Base-by-base conservation (phyloP, 2,113 vertebrate species). In the Cygnus atratus region DNA sequence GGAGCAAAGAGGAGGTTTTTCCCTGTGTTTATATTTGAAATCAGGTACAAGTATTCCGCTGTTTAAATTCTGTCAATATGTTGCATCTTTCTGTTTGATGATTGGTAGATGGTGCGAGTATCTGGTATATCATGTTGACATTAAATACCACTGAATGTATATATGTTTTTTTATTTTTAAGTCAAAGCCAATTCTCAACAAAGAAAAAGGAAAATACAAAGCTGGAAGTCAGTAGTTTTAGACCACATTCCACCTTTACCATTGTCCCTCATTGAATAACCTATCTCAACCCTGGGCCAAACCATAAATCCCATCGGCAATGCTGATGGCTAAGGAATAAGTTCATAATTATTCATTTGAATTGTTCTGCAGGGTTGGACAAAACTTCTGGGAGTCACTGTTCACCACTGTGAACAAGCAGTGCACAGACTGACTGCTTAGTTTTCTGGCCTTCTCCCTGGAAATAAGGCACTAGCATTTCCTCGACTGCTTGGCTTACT, bases 31-130 rank as follows among this genome's bases (percentile, higher is more conserved):
- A n/a, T 58, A 70, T 48, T 73, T 90, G 73, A 93, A 87, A 95
- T 96, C 57, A 87, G 87, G 76, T 96, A 95, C 58, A 96, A 93
- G 33, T 80, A 86, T 73, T 86, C 73, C 92, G 68, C 59, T 46
- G 76, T 29, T 71, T 90, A 82, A 79, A 90, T 95, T 93, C 87
- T 78, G 58, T 43, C 74, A 93, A 46, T 39, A 77, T 65, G 58
- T 57, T 80, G 24, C 28, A 93, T 59, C 37, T 84, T 89, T 29
- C 59, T 83, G 4, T 83, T 96, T 86, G 14, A 79, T 95, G 94
- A 55, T 82, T 71, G 76, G 55, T 63, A 68, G 50, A 79, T 31
- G 75, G 35, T 7, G 17, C 13, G 14, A 3, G 10, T 39, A 59
- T 82, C 73, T 39, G 52, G 61, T 26, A 31, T n/a, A 52, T 59